Evolutionary conservation across 2,113 vertebrate genomes (phyloP), one percentile per base, ranked within the genome.

Genomic region (Mus spicilegus): DNA sequence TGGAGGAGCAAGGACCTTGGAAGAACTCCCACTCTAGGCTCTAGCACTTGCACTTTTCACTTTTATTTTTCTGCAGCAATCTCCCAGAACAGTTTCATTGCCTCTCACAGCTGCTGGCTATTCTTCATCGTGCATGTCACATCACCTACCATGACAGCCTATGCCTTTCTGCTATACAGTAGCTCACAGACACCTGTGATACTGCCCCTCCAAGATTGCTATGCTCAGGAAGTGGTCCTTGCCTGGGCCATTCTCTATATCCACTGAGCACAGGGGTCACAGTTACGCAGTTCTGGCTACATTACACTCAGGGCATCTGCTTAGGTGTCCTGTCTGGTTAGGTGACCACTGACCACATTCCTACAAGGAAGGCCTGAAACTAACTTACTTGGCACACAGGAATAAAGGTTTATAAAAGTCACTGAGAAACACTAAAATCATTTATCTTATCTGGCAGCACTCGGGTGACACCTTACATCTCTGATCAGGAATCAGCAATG

Each of bases 131-230:
- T 33, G 22, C 12, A 8, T 61, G 13, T 8, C 2, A 2, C 24
- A 56, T 42, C 7, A 56, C 22, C 49, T 49, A 39, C 39, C n/a
- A 33, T 7, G 49, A 30, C 3, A 0, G 3, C 36, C 49, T 39
- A 9, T 24, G n/a, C 36, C 7, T 22, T 33, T 36, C 36, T 56
- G 51, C 1, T 82, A 69, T 9, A 0, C 4, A 67, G 46, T 20
- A 33, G 30, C 61, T 11, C 42, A 63, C 36, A n/a, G 11, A 61
- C 19, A 9, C 7, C 54, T 65, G 1, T 28, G 61, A 69, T 16
- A 14, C 6, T 36, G 78, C 3, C 0, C 19, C 61, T 39, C n/a
- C 8, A 36, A n/a, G 30, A 63, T 0, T 10, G 22, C n/a, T 4
- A 8, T 1, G 20, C 58, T 65, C 5, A 82, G 33, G 12, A 61